Base-by-base conservation (phyloP, 2,888 invertebrate genomes). In the Lycaena phlaeas region DNA sequence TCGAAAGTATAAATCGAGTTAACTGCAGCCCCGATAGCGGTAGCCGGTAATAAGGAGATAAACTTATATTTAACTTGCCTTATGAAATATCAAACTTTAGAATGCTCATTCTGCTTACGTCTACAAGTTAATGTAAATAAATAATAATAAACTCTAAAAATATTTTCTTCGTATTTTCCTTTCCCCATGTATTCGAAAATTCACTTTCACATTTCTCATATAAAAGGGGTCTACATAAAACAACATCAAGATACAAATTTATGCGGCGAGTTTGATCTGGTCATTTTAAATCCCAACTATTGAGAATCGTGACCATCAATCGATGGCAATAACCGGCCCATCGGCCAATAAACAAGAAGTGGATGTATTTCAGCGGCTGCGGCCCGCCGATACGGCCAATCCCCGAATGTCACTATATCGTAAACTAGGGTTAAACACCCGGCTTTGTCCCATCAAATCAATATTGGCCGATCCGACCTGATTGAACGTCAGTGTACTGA, bases 21-120 rank as follows among this genome's bases (percentile, higher is more conserved):
- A n/a, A n/a, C n/a, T n/a, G n/a, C n/a, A n/a, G n/a, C n/a, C 54
- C 72, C 72, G 77, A 76, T 77, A 77, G 61, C 65, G 54, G 64
- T 77, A 74, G 68, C 75, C 63, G 62, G 73, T 76, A 77, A 81
- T 79, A 78, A 78, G 36, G 72, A 75, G 73, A 78, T 81, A 79
- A 79, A 79, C 72, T 76, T 66, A 68, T 64, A 61, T 63, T 66
- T 69, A 73, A 59, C 60, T 45, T 57, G 59, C 63, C 53, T 64
- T 69, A 68, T 71, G 71, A 70, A 72, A 72, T 75, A 76, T 74
- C 73, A 69, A 67, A 75, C 61, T 67, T 71, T 64, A 58, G 15
- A 30, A 15, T 15, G 17, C 17, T 30, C 30, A 15, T 30, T 30
- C 30, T 15, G 14, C 30, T 30, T 30, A 30, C 30, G 14, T 30